phyloP scores from a whole-genome alignment of 1,140 invertebrate genomes.

The Aphelinus atriplicis region DNA sequence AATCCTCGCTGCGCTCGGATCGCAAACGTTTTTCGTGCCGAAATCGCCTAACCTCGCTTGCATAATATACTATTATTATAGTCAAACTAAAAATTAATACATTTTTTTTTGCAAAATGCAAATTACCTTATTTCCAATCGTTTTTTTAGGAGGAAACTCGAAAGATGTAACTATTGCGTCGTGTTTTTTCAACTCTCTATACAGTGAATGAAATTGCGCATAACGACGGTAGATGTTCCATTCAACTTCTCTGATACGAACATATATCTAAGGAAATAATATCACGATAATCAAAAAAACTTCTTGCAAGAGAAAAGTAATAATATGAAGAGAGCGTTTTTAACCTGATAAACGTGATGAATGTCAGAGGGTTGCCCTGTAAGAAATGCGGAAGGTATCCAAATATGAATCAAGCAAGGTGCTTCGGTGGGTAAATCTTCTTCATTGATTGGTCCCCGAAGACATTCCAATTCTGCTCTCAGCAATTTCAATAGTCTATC shows the following conservation, averaged over 20 bases:
- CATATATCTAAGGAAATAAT: constrained; percentile 73
- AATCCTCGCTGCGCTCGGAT: no score
- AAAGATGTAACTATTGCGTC: constrained; percentile 81
- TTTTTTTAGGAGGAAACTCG: constrained; percentile 95
- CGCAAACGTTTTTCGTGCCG: no score
- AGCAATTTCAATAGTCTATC: constrained; percentile 74
- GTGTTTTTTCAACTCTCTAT: constrained; percentile 83
- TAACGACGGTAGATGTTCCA: constrained; percentile 95
- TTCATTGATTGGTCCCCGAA: constrained; percentile 73
- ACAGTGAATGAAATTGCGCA: constrained; percentile 87
- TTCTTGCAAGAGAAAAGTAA: constrained; percentile 19
- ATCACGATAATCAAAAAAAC: constrained; percentile 1
- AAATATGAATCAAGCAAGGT: constrained; percentile 81
- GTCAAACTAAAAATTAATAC: no score
- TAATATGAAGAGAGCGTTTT: not conserved
- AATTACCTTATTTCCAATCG: constrained; percentile 85
- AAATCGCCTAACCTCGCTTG: no score
- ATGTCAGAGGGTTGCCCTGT: constrained; percentile 79
- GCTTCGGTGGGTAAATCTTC: constrained; percentile 62
- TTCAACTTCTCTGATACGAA: constrained; percentile 86
- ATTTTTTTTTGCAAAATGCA: not conserved
- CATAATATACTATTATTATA: no score
- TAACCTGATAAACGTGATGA: constrained; percentile 90
- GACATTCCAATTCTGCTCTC: constrained; percentile 74
- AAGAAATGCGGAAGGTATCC: constrained; percentile 91